Conservation (phyloP, 2,888 invertebrate species). For the Trissolcus japonicus region DNA sequence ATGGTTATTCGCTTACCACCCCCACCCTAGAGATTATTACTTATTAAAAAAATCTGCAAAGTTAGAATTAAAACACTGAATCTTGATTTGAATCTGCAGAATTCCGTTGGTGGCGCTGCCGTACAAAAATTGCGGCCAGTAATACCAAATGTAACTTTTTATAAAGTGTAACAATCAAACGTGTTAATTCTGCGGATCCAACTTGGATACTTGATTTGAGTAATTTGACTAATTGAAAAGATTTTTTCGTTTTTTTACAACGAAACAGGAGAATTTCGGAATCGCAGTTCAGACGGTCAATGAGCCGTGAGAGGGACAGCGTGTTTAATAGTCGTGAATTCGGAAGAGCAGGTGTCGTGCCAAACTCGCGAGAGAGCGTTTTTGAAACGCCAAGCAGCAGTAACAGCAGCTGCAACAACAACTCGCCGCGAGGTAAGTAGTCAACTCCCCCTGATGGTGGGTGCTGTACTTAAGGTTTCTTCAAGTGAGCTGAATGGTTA, state of each 20-base stretch:
- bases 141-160: too few species aligned
- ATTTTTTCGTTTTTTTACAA: too few species aligned
- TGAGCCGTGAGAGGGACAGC: conserved; percentile 70
- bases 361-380: conserved; percentile 69
- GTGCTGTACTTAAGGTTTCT: conserved; percentile 2
- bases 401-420: conserved; percentile 70
- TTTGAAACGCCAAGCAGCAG: conserved; percentile 70
- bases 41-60: too few species aligned
- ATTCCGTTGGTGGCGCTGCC: too few species aligned
- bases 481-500: conserved; percentile 27
- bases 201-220: too few species aligned
- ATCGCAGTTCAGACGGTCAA: conserved; percentile 70
- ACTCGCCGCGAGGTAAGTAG: conserved; percentile 73
- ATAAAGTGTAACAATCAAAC: too few species aligned
- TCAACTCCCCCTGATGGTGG: background rate
- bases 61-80: too few species aligned
- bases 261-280: conserved; percentile 69
- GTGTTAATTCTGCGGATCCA: too few species aligned
- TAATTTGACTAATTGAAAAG: too few species aligned
- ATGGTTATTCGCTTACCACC: background rate
- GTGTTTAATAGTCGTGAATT: conserved; percentile 65
- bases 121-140: too few species aligned
- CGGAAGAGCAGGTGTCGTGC: conserved; percentile 63
- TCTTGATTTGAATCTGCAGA: too few species aligned
- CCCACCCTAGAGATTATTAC: too few species aligned